Evolutionary conservation across 1,140 invertebrate genomes (phyloP).

Genomic region (Battus philenor): DNA sequence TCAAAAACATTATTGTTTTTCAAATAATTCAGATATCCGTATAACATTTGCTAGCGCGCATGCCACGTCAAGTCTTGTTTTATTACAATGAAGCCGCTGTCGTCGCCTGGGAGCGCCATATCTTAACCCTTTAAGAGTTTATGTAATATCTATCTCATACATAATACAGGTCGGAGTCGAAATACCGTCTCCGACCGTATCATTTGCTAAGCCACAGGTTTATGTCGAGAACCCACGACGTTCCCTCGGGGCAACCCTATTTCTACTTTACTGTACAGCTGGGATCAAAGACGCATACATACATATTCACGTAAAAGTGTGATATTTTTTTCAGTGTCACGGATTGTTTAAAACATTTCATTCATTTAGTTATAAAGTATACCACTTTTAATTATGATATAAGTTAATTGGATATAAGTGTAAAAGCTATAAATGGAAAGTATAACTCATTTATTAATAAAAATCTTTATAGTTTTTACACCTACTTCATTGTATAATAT

Average conservation of each 20-base stretch:
- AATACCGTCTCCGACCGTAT: constrained; percentile 11
- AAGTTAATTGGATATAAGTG: too few species aligned
- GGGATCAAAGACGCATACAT: constrained; percentile 9
- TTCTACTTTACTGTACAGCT: constrained; percentile 1
- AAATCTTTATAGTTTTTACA: too few species aligned
- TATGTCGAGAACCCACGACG: constrained; percentile 5
- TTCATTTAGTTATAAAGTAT: too few species aligned
- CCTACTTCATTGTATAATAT: too few species aligned
- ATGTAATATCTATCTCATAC: constrained; percentile 7
- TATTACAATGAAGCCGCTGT: background rate
- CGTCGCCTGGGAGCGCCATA: constrained; percentile 3
- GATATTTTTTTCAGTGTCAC: constrained; percentile 11
- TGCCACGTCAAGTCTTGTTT: background rate
- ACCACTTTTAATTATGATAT: too few species aligned
- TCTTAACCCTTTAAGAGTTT: constrained; percentile 8
- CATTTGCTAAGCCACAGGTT: constrained; percentile 14
- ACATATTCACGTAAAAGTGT: background rate
- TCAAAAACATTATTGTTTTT: too few species aligned
- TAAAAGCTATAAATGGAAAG: too few species aligned
- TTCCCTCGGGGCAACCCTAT: constrained; percentile 9
- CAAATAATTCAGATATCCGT: too few species aligned
- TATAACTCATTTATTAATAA: too few species aligned
- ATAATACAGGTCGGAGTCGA: constrained; percentile 5
- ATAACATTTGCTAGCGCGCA: background rate
- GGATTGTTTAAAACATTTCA: too few species aligned